Percentiles rank a stretch among this genome's conserved stretches.
These are phyloP conservation scores for Imbricaverruca yamaguchii DNA, from an alignment of 2,888 invertebrate genomes.

Conservation along the genomic window DNA sequence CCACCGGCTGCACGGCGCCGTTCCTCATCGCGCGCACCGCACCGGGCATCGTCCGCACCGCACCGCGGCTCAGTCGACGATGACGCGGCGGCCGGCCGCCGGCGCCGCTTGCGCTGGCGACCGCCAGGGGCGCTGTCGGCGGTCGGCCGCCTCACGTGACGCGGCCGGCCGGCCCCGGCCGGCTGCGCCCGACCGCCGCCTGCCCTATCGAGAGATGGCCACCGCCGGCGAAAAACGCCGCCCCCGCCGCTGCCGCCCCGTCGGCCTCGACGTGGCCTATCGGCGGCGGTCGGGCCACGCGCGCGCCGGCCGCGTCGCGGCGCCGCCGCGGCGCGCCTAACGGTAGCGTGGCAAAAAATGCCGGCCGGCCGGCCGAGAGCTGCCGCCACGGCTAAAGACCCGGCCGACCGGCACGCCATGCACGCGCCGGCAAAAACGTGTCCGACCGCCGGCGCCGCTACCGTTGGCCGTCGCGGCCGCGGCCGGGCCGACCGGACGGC, in stretches of 20 bases:
- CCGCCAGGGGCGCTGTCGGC: background rate
- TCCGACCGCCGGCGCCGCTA: no score
- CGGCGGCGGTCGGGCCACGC: background rate
- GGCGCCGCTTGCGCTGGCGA: background rate
- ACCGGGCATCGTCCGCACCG: background rate
- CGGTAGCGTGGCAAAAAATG: background rate
- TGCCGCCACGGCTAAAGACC: no score
- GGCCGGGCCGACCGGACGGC: no score
- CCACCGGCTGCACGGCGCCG: background rate
- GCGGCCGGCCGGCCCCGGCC: background rate
- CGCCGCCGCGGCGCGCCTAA: background rate
- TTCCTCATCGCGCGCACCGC: constrained; percentile 1
- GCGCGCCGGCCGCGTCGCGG: background rate
- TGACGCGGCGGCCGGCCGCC: background rate
- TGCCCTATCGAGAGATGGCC: background rate
- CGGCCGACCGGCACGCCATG: no score
- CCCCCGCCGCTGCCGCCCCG: background rate
- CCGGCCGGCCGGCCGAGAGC: background rate
- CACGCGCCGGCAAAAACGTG: no score
- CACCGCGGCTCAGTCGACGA: background rate
- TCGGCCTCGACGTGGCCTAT: background rate
- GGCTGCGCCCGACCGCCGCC: background rate
- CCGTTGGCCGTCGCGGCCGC: no score
- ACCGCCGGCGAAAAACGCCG: background rate
- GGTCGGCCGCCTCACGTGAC: background rate